These are phyloP conservation scores for Cydia amplana DNA, from an alignment of 1,140 invertebrate genomes.

Conservation along the genomic window DNA sequence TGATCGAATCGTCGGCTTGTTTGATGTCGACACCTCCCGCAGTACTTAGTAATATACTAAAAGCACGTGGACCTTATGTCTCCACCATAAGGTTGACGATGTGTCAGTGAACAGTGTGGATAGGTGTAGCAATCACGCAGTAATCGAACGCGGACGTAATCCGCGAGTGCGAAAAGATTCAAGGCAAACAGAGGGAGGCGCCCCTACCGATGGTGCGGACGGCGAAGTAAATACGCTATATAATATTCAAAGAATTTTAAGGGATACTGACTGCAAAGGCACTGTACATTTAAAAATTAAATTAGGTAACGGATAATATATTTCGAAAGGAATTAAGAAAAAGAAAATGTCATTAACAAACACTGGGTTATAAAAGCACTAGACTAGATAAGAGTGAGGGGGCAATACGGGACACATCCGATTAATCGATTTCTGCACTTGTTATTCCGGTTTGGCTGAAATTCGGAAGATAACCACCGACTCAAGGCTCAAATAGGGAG, in stretches of 20 bases:
- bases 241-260: background rate
- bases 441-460: constrained; percentile 31
- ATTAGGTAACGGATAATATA: too few species aligned
- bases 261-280: background rate
- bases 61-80: too few species aligned
- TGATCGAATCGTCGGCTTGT: too few species aligned
- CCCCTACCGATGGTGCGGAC: constrained; percentile 8
- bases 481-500: too few species aligned
- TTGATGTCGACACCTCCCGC: too few species aligned
- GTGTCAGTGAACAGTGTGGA: too few species aligned
- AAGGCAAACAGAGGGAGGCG: background rate
- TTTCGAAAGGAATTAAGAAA: too few species aligned
- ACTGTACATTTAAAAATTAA: background rate
- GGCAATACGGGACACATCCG: constrained; percentile 40
- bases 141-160: constrained; percentile 22
- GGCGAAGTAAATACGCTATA: background rate
- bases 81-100: too few species aligned
- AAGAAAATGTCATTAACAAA: too few species aligned
- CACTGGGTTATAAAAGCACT: too few species aligned
- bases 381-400: background rate
- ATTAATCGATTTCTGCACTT: constrained; percentile 55
- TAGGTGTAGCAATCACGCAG: constrained; percentile 17
- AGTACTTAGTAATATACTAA: too few species aligned
- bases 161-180: constrained; percentile 13
- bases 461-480: background rate